Evolutionary conservation across 2,113 vertebrate species (phyloP).

Genomic region (Pogonocichla stellata): DNA sequence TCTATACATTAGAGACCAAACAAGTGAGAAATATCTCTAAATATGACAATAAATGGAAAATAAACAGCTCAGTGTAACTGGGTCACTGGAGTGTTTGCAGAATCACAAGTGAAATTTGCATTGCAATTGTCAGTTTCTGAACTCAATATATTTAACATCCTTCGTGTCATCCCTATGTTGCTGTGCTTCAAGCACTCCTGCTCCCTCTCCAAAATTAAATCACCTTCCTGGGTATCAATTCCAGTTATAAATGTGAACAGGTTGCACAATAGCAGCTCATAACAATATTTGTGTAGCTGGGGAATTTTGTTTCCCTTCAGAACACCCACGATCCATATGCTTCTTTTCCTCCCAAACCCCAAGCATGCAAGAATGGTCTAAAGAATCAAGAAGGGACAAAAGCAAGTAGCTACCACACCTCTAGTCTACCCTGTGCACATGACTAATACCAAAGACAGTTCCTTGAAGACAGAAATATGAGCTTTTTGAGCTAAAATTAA

Average conservation of each 20-base stretch:
- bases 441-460: rapidly evolving
- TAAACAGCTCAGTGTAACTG: neutral
- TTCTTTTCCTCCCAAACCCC: neutral
- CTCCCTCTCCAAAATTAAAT: neutral
- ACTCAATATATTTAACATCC: neutral
- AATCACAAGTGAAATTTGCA: neutral
- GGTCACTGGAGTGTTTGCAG: neutral
- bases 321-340: neutral
- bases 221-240: neutral
- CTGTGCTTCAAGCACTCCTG: neutral
- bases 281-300: neutral
- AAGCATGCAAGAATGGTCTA: neutral
- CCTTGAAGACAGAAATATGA: neutral
- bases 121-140: neutral
- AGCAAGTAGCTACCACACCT: neutral
- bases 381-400: neutral
- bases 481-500: neutral
- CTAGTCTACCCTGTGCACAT: neutral
- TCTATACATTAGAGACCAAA: neutral
- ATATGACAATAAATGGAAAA: neutral
- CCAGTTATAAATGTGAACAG: neutral
- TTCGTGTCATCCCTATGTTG: neutral
- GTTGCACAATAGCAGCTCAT: neutral
- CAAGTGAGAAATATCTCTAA: neutral
- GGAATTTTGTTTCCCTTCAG: neutral